phyloP scores from a whole-genome alignment of 2,113 vertebrate genomes.

The Propithecus coquereli region DNA sequence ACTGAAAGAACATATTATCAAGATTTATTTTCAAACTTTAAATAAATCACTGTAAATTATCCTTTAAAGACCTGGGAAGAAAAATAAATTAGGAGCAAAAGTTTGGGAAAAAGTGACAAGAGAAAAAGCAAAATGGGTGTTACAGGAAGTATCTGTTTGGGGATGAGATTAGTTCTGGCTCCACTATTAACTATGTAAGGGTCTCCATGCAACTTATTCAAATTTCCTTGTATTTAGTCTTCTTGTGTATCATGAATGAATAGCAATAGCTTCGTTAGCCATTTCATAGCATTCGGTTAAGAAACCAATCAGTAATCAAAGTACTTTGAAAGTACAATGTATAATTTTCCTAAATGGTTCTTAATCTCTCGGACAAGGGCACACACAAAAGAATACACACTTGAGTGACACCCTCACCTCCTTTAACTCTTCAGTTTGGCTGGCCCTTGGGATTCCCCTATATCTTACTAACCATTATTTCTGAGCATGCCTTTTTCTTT shows the following conservation, averaged over 20 bases:
- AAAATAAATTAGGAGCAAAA: not conserved
- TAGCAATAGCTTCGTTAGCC: not conserved
- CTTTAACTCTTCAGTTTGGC: not conserved
- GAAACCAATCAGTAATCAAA: not conserved
- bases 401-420: not conserved
- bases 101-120: not conserved
- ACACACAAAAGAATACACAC: not conserved
- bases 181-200: accelerated
- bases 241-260: not conserved
- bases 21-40: not conserved
- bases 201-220: not conserved
- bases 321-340: not conserved
- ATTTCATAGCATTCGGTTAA: not conserved
- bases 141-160: not conserved
- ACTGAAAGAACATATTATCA: not conserved
- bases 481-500: not conserved
- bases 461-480: not conserved
- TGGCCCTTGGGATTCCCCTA: not conserved
- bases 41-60: not conserved
- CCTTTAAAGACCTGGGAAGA: not conserved
- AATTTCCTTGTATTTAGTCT: not conserved
- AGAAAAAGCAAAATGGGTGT: not conserved
- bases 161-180: not conserved
- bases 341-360: not conserved
- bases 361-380: accelerated